Conservation (phyloP, 2,113 vertebrate species). For the Carettochelys insculpta region DNA sequence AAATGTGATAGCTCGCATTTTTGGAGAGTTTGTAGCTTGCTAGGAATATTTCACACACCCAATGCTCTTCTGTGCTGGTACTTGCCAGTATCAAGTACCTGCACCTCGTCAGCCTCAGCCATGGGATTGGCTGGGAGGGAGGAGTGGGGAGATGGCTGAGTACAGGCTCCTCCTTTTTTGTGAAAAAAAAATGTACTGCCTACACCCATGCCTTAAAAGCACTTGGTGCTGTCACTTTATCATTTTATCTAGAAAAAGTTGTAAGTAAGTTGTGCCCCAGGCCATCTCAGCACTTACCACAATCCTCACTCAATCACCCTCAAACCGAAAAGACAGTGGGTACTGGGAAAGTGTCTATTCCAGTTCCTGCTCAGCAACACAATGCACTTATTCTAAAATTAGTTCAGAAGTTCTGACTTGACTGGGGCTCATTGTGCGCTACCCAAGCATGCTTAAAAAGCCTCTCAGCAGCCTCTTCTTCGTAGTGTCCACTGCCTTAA, state of each 20-base stretch:
- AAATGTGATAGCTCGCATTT: conserved; percentile 45
- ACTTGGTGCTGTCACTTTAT: neutral
- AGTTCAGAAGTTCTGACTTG: neutral
- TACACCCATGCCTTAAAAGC: conserved; percentile 57
- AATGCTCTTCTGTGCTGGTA: no score
- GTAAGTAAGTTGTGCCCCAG: neutral
- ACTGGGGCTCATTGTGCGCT: neutral
- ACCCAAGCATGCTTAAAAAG: neutral
- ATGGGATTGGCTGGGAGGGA: no score
- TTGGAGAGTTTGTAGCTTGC: conserved; percentile 36
- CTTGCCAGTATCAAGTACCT: no score
- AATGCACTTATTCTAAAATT: neutral
- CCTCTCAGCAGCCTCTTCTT: no score
- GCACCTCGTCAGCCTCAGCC: no score
- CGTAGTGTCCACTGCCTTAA: no score
- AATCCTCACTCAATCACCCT: conserved; percentile 5
- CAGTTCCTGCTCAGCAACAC: neutral
- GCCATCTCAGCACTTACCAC: neutral
- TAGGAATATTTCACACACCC: conserved; percentile 56
- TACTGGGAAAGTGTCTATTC: neutral
- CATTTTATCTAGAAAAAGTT: conserved; percentile 14
- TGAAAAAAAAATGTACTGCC: no score
- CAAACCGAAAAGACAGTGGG: neutral
- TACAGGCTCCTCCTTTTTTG: no score
- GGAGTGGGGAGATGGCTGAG: no score